These are phyloP conservation scores for human DNA, from an alignment of 2,113 vertebrate species.

Conservation along the genomic window DNA sequence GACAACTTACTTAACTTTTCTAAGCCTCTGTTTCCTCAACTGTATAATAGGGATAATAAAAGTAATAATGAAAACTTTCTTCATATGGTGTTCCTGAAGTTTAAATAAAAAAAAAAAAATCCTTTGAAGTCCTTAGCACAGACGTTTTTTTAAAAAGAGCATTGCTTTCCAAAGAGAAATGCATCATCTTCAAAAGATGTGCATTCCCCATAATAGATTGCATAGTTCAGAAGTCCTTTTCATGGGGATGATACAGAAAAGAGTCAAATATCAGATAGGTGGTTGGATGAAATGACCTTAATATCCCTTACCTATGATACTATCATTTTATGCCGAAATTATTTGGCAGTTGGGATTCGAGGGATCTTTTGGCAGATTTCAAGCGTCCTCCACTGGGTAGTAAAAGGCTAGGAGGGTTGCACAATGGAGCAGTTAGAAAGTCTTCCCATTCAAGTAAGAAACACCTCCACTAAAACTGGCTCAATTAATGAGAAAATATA, in stretches of 20 bases:
- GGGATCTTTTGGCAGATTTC: neutral
- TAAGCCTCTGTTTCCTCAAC: neutral
- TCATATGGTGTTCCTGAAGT: neutral
- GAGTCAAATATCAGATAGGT: neutral
- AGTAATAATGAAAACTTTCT: neutral
- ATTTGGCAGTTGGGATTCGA: neutral
- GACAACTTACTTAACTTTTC: neutral
- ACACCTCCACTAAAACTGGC: neutral
- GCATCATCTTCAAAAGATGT: neutral
- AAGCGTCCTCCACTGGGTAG: neutral
- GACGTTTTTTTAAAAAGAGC: neutral
- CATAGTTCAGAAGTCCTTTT: neutral
- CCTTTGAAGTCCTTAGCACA: neutral
- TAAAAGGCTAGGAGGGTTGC: neutral
- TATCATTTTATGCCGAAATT: neutral
- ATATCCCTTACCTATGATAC: neutral
- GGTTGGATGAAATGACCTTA: neutral
- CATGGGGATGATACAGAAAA: neutral
- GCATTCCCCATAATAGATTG: neutral
- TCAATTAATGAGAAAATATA: neutral
- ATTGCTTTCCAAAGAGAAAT: neutral
- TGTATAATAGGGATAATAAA: neutral
- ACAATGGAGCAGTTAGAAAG: neutral
- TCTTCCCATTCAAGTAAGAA: neutral
- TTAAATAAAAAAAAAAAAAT: slow-evolving; percentile 25